These are phyloP conservation scores for Rhynchophorus ferrugineus DNA, from an alignment of 1,140 invertebrate genomes.

Conservation along the genomic window DNA sequence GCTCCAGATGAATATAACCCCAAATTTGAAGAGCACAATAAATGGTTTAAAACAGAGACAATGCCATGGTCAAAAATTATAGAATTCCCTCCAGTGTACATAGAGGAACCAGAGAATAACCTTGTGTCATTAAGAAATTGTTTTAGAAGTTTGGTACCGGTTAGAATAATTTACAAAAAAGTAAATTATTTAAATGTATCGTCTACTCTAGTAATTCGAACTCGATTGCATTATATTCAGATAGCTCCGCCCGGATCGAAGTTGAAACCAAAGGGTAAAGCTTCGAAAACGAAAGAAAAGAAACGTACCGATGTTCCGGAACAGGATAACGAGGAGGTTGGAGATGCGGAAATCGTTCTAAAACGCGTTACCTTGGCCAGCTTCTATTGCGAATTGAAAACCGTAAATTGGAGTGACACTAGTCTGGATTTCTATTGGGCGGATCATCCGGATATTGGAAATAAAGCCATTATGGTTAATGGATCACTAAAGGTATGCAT, in stretches of 20 bases:
- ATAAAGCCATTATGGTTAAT: slow-evolving; percentile 21
- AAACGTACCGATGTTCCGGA: too few relatives aligned
- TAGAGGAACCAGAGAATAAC: slow-evolving; percentile 42
- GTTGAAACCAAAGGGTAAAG: slow-evolving; percentile 17
- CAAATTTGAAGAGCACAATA: slow-evolving; percentile 38
- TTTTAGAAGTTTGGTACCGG: slow-evolving; percentile 42
- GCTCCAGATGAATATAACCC: slow-evolving; percentile 27
- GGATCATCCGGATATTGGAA: slow-evolving; percentile 21
- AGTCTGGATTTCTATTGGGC: slow-evolving; percentile 34
- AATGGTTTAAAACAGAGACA: slow-evolving; percentile 41
- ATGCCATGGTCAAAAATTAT: slow-evolving; percentile 45
- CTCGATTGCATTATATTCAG: slow-evolving; percentile 12
- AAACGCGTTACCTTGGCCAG: slow-evolving; percentile 30
- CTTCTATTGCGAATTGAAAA: slow-evolving; percentile 31
- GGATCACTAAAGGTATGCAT: slow-evolving; percentile 30
- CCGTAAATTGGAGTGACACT: slow-evolving; percentile 33
- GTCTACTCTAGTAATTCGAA: background rate
- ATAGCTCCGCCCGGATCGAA: slow-evolving; percentile 7
- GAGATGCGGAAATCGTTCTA: slow-evolving; percentile 21
- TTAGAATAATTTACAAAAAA: slow-evolving; percentile 44
- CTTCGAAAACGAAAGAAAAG: slow-evolving; percentile 11
- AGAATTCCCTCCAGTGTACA: slow-evolving; percentile 42
- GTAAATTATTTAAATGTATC: slow-evolving; percentile 34
- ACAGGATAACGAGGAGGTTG: slow-evolving; percentile 1
- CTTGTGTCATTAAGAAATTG: slow-evolving; percentile 44